Conservation (phyloP, 2,113 vertebrate genomes). For the Poicephalus meyeri region DNA sequence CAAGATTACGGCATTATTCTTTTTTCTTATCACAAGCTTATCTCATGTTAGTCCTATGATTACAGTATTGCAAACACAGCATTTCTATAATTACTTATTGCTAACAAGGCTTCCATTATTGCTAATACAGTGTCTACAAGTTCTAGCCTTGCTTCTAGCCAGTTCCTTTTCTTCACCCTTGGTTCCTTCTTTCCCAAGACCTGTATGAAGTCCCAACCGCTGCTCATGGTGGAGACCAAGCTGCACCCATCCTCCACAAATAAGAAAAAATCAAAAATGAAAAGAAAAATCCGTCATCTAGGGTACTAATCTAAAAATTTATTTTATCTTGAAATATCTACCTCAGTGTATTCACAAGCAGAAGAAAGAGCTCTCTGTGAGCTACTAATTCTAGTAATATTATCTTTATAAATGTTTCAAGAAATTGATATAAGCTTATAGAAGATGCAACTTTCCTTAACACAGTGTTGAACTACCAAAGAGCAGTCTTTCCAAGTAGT, state of each 20-base stretch:
- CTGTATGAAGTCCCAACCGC: too few species aligned
- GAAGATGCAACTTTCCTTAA: background rate
- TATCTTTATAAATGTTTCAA: background rate
- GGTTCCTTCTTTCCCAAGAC: too few species aligned
- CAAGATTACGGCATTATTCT: too few species aligned
- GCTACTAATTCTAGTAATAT: background rate
- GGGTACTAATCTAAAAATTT: background rate
- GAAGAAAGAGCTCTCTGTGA: background rate
- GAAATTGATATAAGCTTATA: background rate
- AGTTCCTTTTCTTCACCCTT: too few species aligned
- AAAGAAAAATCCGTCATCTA: background rate
- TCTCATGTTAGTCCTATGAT: too few species aligned
- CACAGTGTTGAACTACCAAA: background rate
- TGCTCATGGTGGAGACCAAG: too few species aligned
- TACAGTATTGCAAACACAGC: too few species aligned
- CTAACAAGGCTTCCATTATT: too few species aligned
- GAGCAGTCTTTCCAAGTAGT: background rate
- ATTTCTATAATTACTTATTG: too few species aligned
- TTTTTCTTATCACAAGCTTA: too few species aligned
- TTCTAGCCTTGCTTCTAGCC: too few species aligned
- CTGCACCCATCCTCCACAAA: background rate
- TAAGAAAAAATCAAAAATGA: background rate
- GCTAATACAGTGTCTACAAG: too few species aligned
- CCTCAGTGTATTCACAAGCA: background rate
- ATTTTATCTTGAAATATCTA: background rate